Evolutionary conservation across 2,888 invertebrate species (phyloP).

Genomic region (Ischnura elegans): DNA sequence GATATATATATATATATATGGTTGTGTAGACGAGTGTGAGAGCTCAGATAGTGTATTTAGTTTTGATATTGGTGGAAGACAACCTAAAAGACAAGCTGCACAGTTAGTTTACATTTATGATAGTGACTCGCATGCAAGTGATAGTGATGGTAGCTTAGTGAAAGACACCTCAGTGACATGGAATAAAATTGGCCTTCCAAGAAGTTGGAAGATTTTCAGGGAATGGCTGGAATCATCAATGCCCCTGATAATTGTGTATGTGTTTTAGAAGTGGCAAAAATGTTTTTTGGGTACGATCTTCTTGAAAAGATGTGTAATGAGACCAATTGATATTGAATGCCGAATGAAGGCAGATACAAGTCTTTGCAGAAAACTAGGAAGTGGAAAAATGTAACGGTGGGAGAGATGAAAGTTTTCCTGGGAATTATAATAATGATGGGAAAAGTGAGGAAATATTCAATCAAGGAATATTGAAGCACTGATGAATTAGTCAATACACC

Average conservation of each 20-base stretch:
- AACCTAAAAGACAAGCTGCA: background rate
- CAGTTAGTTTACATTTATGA: background rate
- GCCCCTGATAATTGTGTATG: background rate
- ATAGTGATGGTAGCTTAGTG: background rate
- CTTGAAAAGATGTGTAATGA: background rate
- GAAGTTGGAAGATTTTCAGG: background rate
- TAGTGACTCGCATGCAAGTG: background rate
- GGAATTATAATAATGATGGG: constrained; percentile 4
- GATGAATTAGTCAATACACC: background rate
- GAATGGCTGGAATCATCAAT: background rate
- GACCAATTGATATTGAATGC: background rate
- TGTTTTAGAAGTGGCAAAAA: background rate
- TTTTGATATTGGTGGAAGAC: background rate
- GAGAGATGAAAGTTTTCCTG: background rate
- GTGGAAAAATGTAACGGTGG: background rate
- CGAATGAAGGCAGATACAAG: background rate
- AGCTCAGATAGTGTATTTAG: background rate
- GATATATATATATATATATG: background rate
- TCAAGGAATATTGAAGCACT: background rate
- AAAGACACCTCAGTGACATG: background rate
- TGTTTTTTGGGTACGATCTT: constrained; percentile 27
- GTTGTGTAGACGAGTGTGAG: background rate
- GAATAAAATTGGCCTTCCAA: background rate
- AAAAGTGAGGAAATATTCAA: background rate
- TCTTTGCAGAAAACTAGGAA: background rate